These are phyloP conservation scores for Amphilophus citrinellus DNA, from an alignment of 2,113 vertebrate species.

Conservation along the genomic window DNA sequence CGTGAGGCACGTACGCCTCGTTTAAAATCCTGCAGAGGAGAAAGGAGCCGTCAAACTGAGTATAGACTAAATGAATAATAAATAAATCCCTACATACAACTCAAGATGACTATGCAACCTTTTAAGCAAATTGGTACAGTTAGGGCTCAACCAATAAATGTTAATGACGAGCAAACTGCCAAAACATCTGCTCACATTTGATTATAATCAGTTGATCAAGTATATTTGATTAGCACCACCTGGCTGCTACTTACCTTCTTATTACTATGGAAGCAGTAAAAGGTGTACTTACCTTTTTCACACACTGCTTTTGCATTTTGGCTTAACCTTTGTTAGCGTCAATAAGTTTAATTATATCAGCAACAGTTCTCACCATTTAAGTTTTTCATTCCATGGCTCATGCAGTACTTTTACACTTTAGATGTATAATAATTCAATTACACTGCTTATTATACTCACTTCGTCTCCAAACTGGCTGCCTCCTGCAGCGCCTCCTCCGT, in stretches of 20 bases:
- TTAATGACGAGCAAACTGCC: neutral
- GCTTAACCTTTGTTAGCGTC: too few relatives aligned
- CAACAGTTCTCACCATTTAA: neutral
- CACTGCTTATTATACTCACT: slow-evolving; percentile 75
- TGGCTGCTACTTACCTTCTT: too few relatives aligned
- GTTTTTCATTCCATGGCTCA: too few relatives aligned
- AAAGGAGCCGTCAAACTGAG: neutral
- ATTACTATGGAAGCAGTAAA: too few relatives aligned
- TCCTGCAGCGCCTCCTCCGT: slow-evolving; percentile 84
- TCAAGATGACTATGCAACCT: neutral
- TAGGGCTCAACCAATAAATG: neutral
- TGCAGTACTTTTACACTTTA: too few relatives aligned
- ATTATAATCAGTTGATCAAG: too few relatives aligned
- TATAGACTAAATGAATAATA: neutral
- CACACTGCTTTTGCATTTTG: too few relatives aligned
- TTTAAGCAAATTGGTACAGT: neutral
- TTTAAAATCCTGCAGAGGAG: slow-evolving; percentile 88
- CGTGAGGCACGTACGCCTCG: slow-evolving; percentile 90
- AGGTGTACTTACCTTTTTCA: too few relatives aligned
- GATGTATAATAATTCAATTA: too few relatives aligned
- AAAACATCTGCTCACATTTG: too few relatives aligned
- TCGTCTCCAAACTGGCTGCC: slow-evolving; percentile 90
- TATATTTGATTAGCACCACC: too few relatives aligned
- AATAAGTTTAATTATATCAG: neutral
- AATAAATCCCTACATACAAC: neutral